Percentiles rank a stretch among this genome's conserved stretches.
These are phyloP conservation scores for Riparia riparia DNA, from an alignment of 2,113 vertebrate species.

Conservation along the genomic window DNA sequence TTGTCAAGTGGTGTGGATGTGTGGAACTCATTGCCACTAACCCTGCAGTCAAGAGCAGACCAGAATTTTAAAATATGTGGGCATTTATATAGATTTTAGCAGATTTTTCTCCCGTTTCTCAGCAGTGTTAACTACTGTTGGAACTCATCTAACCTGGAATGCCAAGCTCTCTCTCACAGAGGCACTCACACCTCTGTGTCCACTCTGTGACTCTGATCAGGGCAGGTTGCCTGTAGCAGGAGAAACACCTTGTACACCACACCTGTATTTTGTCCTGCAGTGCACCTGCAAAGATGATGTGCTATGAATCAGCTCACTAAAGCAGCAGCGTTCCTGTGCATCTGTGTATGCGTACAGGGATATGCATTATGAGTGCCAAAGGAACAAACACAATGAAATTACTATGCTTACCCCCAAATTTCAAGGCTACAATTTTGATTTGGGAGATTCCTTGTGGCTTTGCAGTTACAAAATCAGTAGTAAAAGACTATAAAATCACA, in stretches of 20 bases:
- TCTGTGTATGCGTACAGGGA: background rate
- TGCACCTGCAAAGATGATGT: background rate
- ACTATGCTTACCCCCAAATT: background rate
- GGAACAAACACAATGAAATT: background rate
- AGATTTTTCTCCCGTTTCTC: background rate
- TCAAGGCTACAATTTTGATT: constrained; percentile 44
- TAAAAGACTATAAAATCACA: constrained; percentile 62
- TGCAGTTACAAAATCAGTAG: constrained; percentile 52
- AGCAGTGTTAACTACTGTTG: background rate
- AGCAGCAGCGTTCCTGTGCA: background rate
- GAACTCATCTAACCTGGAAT: background rate
- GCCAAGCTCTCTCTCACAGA: background rate
- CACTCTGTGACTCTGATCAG: background rate
- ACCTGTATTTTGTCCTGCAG: background rate
- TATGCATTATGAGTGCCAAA: background rate
- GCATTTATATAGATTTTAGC: background rate
- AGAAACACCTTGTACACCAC: background rate
- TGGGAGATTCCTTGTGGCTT: constrained; percentile 52
- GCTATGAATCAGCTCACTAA: background rate
- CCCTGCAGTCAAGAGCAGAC: background rate
- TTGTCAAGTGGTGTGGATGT: background rate
- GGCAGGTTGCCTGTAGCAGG: background rate
- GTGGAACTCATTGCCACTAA: background rate
- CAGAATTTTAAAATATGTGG: background rate
- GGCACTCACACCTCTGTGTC: background rate